Evolutionary conservation across 2,888 invertebrate species (phyloP).

Genomic region (Auanema freiburgensis): DNA sequence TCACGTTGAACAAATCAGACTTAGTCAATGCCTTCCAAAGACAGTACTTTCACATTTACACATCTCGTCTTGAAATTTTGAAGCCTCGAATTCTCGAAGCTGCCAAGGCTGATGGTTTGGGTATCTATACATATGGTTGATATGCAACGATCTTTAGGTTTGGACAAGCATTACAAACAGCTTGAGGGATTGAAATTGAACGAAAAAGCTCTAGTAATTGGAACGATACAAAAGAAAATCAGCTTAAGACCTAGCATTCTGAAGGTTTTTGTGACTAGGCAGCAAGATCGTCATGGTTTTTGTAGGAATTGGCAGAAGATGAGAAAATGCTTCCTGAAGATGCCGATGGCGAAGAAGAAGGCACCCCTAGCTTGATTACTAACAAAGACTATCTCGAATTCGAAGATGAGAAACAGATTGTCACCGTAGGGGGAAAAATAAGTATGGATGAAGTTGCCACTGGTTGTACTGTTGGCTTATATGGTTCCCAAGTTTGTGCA

Average conservation of each 20-base stretch:
- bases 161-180: slow-evolving; percentile 19
- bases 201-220: slow-evolving; percentile 37
- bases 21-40: slow-evolving; percentile 27
- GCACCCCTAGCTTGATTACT: slow-evolving; percentile 18
- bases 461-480: slow-evolving; percentile 35
- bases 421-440: slow-evolving; percentile 25
- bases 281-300: neutral
- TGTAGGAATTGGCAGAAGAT: slow-evolving; percentile 28
- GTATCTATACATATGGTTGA: neutral
- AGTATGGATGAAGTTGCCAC: slow-evolving; percentile 41
- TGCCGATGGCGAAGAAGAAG: slow-evolving; percentile 21
- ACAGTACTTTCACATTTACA: slow-evolving; percentile 39
- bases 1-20: slow-evolving; percentile 24
- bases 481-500: slow-evolving; percentile 21
- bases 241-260: slow-evolving; percentile 37
- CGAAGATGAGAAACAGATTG: slow-evolving; percentile 37
- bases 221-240: slow-evolving; percentile 39
- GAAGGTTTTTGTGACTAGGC: slow-evolving; percentile 18
- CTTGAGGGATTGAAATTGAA: slow-evolving; percentile 25
- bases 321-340: slow-evolving; percentile 29
- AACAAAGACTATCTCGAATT: slow-evolving; percentile 38
- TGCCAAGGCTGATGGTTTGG: slow-evolving; percentile 27
- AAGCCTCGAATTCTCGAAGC: slow-evolving; percentile 26
- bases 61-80: slow-evolving; percentile 27
- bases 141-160: slow-evolving; percentile 19